These are phyloP conservation scores for Poeciliopsis presidionis DNA, from an alignment of 2,797 vertebrate species.

Conservation along the genomic window DNA sequence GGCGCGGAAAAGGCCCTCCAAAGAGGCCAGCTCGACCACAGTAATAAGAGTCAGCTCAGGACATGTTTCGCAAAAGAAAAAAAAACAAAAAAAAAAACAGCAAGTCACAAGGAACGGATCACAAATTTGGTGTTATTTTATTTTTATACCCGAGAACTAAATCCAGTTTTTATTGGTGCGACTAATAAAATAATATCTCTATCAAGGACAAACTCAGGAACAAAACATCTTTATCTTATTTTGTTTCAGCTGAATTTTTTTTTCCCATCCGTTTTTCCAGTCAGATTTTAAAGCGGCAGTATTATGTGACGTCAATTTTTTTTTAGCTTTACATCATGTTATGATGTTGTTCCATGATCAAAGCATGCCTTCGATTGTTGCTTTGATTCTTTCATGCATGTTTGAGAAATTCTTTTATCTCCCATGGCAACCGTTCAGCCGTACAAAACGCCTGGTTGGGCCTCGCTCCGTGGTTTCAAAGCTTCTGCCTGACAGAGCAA, in stretches of 20 bases:
- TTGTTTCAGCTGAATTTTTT: neutral
- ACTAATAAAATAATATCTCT: neutral
- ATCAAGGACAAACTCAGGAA: neutral
- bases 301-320: too few relatives aligned
- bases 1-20: neutral
- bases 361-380: too few relatives aligned
- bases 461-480: too few relatives aligned
- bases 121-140: neutral
- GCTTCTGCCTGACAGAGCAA: too few relatives aligned
- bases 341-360: too few relatives aligned
- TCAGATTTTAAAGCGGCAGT: too few relatives aligned
- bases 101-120: neutral
- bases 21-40: neutral
- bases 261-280: too few relatives aligned
- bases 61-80: neutral
- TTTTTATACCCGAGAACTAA: neutral
- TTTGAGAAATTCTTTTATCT: too few relatives aligned
- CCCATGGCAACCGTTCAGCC: too few relatives aligned
- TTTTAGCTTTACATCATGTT: too few relatives aligned
- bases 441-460: too few relatives aligned
- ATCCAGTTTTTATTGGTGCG: neutral
- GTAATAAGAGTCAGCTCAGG: neutral
- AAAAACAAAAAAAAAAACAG: neutral
- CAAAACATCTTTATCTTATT: neutral
- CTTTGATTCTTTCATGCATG: too few relatives aligned